Conservation (phyloP, 2,888 invertebrate genomes). For the Aporophyla lueneburgensis region DNA sequence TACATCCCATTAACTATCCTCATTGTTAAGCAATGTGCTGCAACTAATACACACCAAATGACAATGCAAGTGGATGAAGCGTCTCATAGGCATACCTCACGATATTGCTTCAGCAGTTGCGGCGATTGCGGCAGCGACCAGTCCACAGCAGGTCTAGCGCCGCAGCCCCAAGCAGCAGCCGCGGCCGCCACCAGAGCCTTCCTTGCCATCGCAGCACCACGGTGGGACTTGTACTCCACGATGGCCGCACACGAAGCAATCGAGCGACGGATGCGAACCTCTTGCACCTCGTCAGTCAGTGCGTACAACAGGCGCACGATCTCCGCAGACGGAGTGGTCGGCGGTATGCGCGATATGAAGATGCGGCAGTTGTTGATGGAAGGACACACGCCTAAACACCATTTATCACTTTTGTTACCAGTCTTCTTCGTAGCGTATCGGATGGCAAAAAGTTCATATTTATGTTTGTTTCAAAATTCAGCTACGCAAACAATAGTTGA, state of each 20-base stretch:
- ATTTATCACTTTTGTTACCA: neutral
- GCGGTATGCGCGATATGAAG: slow-evolving; percentile 91
- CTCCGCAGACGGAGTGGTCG: slow-evolving; percentile 91
- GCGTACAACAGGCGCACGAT: slow-evolving; percentile 90
- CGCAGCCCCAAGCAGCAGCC: slow-evolving; percentile 86
- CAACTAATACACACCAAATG: neutral
- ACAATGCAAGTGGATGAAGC: neutral
- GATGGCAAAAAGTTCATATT: neutral
- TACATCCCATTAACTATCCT: neutral
- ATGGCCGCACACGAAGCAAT: slow-evolving; percentile 91
- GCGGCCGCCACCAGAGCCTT: slow-evolving; percentile 90
- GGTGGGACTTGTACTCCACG: slow-evolving; percentile 93
- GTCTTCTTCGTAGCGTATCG: neutral
- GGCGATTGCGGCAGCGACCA: slow-evolving; percentile 89
- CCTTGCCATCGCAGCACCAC: slow-evolving; percentile 91
- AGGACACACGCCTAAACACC: slow-evolving; percentile 91
- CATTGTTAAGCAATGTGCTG: neutral
- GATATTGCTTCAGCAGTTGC: slow-evolving; percentile 85
- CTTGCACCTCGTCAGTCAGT: slow-evolving; percentile 87
- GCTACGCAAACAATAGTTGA: neutral
- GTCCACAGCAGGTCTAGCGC: slow-evolving; percentile 86
- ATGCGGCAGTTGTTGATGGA: slow-evolving; percentile 95
- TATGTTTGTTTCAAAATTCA: neutral
- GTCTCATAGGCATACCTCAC: slow-evolving; percentile 78
- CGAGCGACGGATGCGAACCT: slow-evolving; percentile 86